A percentile compares a stretch with the other conserved stretches of the same genome.
Conservation (phyloP, 2,888 invertebrate genomes). For the Iphiclides podalirius region DNA sequence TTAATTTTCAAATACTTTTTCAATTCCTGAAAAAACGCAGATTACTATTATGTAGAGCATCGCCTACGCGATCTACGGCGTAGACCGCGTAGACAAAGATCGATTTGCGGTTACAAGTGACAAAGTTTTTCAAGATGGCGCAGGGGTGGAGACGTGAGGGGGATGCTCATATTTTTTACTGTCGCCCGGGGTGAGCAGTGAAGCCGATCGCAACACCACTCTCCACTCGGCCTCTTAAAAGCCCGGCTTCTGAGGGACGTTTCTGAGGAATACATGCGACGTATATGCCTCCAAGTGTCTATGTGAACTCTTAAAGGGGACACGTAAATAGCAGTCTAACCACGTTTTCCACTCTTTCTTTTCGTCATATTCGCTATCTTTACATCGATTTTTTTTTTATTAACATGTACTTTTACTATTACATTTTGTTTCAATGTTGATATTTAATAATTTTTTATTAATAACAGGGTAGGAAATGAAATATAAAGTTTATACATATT, state of each 20-base stretch:
- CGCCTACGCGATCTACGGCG: slow-evolving; percentile 48
- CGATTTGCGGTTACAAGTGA: slow-evolving; percentile 77
- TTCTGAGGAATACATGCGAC: slow-evolving; percentile 57
- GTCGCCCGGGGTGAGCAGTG: slow-evolving; percentile 78
- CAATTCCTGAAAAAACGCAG: slow-evolving; percentile 5
- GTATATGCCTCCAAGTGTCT: slow-evolving; percentile 60
- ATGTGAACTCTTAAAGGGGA: slow-evolving; percentile 41
- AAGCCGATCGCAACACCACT: slow-evolving; percentile 77
- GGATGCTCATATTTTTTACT: slow-evolving; percentile 80
- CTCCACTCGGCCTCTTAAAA: slow-evolving; percentile 78
- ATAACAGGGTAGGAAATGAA: too few relatives aligned
- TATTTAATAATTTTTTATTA: too few relatives aligned
- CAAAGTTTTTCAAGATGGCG: slow-evolving; percentile 79
- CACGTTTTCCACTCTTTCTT: too few relatives aligned
- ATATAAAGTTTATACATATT: too few relatives aligned
- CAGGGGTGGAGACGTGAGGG: slow-evolving; percentile 48
- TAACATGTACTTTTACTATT: too few relatives aligned
- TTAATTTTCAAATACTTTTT: background rate
- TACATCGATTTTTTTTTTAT: too few relatives aligned
- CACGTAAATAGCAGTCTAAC: too few relatives aligned
- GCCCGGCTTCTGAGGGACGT: slow-evolving; percentile 63
- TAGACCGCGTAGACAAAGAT: slow-evolving; percentile 70
- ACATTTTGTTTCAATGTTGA: too few relatives aligned
- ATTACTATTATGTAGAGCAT: slow-evolving; percentile 11
- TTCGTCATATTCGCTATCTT: too few relatives aligned